Evolutionary conservation across 1,140 invertebrate genomes (phyloP).

Genomic region (Mercenaria mercenaria): DNA sequence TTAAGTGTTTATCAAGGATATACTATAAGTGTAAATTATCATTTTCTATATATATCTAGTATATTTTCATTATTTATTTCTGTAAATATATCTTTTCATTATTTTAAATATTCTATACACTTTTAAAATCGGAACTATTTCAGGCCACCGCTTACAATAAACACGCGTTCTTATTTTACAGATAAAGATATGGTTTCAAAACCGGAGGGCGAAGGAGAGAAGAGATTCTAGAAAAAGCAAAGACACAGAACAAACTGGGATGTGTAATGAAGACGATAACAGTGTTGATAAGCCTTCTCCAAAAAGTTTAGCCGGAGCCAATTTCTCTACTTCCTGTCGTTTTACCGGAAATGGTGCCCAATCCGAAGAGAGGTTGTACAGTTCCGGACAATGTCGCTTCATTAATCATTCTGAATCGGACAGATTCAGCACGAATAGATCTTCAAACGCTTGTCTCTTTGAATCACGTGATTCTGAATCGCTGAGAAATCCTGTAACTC

Average conservation of each 20-base stretch:
- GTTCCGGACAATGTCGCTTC: neutral
- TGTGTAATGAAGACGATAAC: neutral
- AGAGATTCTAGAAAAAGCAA: slow-evolving; percentile 30
- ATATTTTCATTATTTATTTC: neutral
- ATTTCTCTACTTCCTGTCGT: slow-evolving; percentile 2
- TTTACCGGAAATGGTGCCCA: neutral
- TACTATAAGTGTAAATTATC: neutral
- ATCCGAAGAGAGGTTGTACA: neutral
- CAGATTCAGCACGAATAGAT: neutral
- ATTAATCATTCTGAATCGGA: neutral
- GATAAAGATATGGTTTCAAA: slow-evolving; percentile 59
- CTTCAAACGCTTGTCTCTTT: neutral
- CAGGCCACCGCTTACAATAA: no score
- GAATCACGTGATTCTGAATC: neutral
- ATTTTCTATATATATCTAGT: neutral
- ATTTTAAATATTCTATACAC: neutral
- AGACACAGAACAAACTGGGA: neutral
- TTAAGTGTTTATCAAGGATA: neutral
- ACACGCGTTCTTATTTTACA: slow-evolving; percentile 12
- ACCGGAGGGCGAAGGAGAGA: slow-evolving; percentile 49
- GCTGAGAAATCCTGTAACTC: neutral
- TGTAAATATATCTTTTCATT: no score
- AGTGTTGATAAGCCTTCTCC: neutral
- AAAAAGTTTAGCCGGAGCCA: neutral
- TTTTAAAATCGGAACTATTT: neutral